These are phyloP conservation scores for Meganola albula DNA, from an alignment of 2,888 invertebrate genomes.

Conservation along the genomic window DNA sequence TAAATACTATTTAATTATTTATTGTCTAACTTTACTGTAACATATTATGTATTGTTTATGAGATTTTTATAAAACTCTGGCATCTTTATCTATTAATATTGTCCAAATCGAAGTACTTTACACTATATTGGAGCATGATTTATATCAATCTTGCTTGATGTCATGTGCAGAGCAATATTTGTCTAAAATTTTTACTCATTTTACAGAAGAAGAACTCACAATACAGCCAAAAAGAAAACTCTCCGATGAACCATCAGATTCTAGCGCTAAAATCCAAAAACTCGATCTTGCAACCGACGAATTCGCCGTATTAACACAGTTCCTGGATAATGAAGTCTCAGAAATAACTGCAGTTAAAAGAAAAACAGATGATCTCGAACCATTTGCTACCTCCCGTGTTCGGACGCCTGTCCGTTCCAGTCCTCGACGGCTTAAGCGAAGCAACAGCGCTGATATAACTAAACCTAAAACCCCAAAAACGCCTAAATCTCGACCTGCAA, in stretches of 20 bases:
- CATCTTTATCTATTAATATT: too few relatives aligned
- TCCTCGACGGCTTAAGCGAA: constrained; percentile 57
- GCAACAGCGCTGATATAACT: constrained; percentile 56
- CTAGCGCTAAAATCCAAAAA: constrained; percentile 55
- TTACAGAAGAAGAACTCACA: constrained; percentile 42
- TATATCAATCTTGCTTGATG: too few relatives aligned
- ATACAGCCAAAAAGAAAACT: constrained; percentile 53
- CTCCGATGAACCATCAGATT: constrained; percentile 42
- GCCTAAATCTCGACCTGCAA: constrained; percentile 55
- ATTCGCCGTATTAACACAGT: constrained; percentile 42
- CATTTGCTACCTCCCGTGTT: constrained; percentile 52
- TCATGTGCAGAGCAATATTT: too few relatives aligned
- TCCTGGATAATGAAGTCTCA: constrained; percentile 60
- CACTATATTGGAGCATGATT: too few relatives aligned
- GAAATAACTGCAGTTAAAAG: constrained; percentile 47
- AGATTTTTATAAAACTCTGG: too few relatives aligned
- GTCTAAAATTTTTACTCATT: too few relatives aligned
- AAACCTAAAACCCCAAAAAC: constrained; percentile 56
- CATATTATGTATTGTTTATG: too few relatives aligned
- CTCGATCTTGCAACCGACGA: constrained; percentile 44
- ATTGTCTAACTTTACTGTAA: too few relatives aligned
- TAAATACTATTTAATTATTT: constrained; percentile 12
- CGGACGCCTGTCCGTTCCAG: constrained; percentile 52
- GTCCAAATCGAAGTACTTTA: too few relatives aligned
- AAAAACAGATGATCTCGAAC: constrained; percentile 37